Conservation (phyloP, 2,888 invertebrate genomes). For the Allolobophora icterica region DNA sequence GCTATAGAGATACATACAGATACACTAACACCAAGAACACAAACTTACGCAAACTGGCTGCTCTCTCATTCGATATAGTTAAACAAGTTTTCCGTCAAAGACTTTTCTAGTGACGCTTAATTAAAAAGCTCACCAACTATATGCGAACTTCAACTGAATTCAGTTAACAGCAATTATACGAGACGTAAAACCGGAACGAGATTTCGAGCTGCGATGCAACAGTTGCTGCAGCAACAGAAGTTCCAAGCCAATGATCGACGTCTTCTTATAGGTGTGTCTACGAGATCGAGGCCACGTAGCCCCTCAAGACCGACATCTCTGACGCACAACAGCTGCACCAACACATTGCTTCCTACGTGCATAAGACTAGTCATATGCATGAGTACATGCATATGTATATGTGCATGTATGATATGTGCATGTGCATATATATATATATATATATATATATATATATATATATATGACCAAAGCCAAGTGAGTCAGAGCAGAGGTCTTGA, state of each 20-base stretch:
- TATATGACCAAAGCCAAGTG: not conserved
- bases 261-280: not conserved
- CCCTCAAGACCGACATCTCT: not conserved
- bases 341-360: not conserved
- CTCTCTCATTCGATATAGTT: not conserved
- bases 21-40: not conserved
- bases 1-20: too few relatives aligned
- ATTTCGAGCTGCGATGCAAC: not conserved
- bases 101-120: not conserved
- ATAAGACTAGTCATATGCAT: not conserved
- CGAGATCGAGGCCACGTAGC: not conserved
- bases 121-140: not conserved
- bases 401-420: not conserved
- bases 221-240: not conserved
- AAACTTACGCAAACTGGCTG: not conserved
- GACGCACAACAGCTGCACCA: not conserved
- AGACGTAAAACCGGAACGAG: not conserved
- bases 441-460: constrained; percentile 18
- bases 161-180: not conserved
- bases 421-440: not conserved
- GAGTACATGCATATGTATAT: not conserved
- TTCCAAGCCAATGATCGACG: not conserved
- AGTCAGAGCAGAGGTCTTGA: too few relatives aligned
- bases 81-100: not conserved
- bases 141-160: not conserved